A percentile compares a stretch with the other conserved stretches of the same genome.
Conservation (phyloP, 2,797 vertebrate genomes). For the Eulemur rubriventer region DNA sequence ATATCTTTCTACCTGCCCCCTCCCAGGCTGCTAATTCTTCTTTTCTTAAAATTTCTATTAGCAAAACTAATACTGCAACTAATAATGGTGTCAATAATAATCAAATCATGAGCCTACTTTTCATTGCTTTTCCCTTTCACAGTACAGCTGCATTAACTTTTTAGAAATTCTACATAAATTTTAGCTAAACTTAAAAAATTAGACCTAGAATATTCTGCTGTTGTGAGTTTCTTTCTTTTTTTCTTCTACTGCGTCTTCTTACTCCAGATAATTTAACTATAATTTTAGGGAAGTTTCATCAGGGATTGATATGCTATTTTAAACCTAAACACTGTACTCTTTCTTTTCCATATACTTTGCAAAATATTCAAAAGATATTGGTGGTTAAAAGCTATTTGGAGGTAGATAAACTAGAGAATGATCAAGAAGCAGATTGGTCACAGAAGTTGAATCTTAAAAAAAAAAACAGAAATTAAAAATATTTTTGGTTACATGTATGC, state of each 20-base stretch:
- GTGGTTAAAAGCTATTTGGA: conserved; percentile 12
- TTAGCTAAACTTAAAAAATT: not conserved
- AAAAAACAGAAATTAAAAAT: not conserved
- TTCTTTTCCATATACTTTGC: not conserved
- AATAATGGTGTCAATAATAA: not conserved
- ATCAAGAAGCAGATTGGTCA: not conserved
- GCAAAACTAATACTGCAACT: not conserved
- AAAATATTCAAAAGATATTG: not conserved
- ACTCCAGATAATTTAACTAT: not conserved
- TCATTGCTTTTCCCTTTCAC: not conserved
- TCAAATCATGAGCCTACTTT: not conserved
- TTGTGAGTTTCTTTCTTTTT: not conserved
- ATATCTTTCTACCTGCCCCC: not conserved
- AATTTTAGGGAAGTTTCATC: not conserved
- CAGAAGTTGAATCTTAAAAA: not conserved
- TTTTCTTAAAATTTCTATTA: not conserved
- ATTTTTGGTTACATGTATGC: not conserved
- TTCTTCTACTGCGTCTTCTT: not conserved
- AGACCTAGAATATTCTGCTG: not conserved
- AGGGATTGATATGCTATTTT: not conserved
- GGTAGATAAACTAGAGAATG: not conserved
- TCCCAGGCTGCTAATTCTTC: not conserved
- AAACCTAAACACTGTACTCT: not conserved
- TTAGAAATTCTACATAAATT: not conserved
- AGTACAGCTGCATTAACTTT: not conserved